These are phyloP conservation scores for Takifugu ocellatus DNA, from an alignment of 2,797 vertebrate species.

Conservation along the genomic window DNA sequence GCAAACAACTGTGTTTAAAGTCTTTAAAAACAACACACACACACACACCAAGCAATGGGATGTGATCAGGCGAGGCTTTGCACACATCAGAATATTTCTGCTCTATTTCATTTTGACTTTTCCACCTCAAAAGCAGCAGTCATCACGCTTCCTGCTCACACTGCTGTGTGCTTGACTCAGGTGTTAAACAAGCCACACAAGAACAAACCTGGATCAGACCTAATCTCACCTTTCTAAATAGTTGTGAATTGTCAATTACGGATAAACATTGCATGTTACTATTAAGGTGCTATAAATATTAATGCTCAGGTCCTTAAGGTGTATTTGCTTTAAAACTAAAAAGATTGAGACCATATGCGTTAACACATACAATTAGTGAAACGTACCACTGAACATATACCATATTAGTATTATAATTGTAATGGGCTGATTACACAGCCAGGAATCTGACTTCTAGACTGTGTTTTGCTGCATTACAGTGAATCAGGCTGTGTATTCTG, in stretches of 20 bases:
- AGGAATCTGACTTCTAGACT: too few relatives aligned
- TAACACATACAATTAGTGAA: too few relatives aligned
- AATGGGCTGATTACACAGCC: too few relatives aligned
- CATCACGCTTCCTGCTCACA: slow-evolving; percentile 42
- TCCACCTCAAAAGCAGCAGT: slow-evolving; percentile 38
- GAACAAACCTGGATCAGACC: slow-evolving; percentile 2
- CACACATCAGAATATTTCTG: slow-evolving; percentile 48
- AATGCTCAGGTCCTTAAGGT: too few relatives aligned
- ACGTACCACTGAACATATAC: too few relatives aligned
- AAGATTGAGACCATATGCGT: too few relatives aligned
- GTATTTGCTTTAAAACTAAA: too few relatives aligned
- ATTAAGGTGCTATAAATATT: too few relatives aligned
- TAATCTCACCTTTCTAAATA: background rate
- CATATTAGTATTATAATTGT: too few relatives aligned
- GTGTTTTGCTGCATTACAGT: too few relatives aligned
- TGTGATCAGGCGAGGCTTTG: slow-evolving; percentile 33
- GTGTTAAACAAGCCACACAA: slow-evolving; percentile 49
- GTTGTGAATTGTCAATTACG: too few relatives aligned
- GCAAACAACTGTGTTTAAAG: background rate
- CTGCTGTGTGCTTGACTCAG: slow-evolving; percentile 50
- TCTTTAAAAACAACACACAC: background rate
- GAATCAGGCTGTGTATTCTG: slow-evolving; percentile 8
- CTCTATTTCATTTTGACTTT: slow-evolving; percentile 46
- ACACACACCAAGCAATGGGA: slow-evolving; percentile 21
- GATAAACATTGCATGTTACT: too few relatives aligned